Evolutionary conservation across 53 echinoderm and acorn worm species (phyloP).

Genomic region (Hippasteria phrygiana): DNA sequence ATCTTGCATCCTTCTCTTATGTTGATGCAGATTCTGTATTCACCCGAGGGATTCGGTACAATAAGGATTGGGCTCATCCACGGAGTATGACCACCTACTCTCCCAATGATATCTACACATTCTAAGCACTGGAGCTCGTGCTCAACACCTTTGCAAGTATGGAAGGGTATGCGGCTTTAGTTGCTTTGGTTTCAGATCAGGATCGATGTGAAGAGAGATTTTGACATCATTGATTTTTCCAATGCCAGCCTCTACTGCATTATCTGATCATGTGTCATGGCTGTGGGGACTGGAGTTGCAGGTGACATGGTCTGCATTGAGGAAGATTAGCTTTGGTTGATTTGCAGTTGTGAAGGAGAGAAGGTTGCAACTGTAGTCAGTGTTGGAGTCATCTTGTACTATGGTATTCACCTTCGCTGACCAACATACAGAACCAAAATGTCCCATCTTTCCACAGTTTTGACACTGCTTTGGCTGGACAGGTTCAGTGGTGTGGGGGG

Average conservation of each 20-base stretch:
- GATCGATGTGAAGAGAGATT: constrained; percentile 70
- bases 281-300: not conserved
- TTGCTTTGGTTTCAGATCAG: constrained; percentile 51
- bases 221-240: constrained; percentile 71
- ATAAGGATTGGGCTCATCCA: constrained; percentile 68
- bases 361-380: constrained; percentile 13
- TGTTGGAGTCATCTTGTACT: no score
- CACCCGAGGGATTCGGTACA: constrained; percentile 59
- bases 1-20: constrained; percentile 77
- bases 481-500: no score
- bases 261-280: constrained; percentile 18
- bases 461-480: constrained; percentile 71
- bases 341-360: constrained; percentile 13
- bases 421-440: constrained; percentile 42
- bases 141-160: constrained; percentile 72
- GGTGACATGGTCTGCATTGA: constrained; percentile 16
- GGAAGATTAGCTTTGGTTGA: constrained; percentile 22
- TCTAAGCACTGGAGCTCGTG: constrained; percentile 57
- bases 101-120: constrained; percentile 65
- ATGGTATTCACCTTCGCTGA: no score
- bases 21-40: constrained; percentile 67
- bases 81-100: constrained; percentile 66
- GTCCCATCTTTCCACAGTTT: constrained; percentile 59
- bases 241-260: constrained; percentile 47
- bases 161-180: constrained; percentile 73